Evolutionary conservation across 1,140 invertebrate species (phyloP), one percentile per base, ranked within the genome.

Genomic region (Daktulosphaira vitifoliae): DNA sequence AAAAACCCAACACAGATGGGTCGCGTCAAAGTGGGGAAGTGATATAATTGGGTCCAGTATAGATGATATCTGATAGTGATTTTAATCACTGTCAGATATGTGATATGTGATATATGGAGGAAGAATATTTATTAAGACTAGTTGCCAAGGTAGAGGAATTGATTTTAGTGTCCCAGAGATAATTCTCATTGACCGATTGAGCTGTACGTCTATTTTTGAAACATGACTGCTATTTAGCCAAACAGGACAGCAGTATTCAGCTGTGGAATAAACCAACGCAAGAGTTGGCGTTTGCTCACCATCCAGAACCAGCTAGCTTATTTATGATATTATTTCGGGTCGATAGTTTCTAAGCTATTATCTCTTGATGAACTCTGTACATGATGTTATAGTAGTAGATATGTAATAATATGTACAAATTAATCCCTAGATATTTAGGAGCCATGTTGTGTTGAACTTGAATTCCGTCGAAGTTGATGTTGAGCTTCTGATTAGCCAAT

Each of bases 161-260:
- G 56, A 38, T 65, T 49, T 65, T 33, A 67, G 7, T 29, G 38
- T 50, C 15, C 46, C 66, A 23, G 46, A 65, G 15, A 67, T 52
- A n/a, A 52, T 20, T 22, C 37, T 29, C 13, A 38, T 29, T 46
- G n/a, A 29, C 49, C n/a, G 23, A 16, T 26, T 16, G 22, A 44
- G 22, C 22, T 67, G 50, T 7, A 33, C 42, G 23, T 66, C 23
- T 37, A 56, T 54, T 38, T 48, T 48, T 25, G 25, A 38, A 9
- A 25, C 54, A 56, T 56, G 64, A 13, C 29, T n/a, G 29, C 62
- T 49, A n/a, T 62, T 59, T 37, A 38, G 20, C 62, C 62, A 68
- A 22, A 65, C 59, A 26, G 66, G 59, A 51, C 16, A 48, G 23
- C 59, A 48, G 46, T 68, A 66, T 54, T 68, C 67, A 25, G 67